phyloP scores from a whole-genome alignment of 2,797 vertebrate genomes.

The Amazona finschi region DNA sequence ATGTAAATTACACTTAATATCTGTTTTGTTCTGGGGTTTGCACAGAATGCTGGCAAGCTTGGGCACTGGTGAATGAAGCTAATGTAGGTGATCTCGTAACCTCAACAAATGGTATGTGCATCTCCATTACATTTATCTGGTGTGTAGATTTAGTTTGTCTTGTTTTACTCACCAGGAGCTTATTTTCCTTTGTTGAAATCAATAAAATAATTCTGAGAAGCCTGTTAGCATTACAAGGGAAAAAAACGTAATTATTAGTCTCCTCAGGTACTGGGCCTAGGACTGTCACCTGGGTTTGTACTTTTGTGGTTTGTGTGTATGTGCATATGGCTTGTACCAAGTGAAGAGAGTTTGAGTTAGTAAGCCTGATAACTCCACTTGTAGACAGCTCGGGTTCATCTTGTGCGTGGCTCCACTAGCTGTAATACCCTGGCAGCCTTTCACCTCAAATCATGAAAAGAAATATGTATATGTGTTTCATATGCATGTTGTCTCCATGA shows the following conservation, averaged over 20 bases:
- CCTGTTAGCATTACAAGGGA: neutral
- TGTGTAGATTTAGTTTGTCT: neutral
- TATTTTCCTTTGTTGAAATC: neutral
- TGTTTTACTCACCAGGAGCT: neutral
- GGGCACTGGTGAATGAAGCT: constrained; percentile 72
- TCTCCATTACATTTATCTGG: neutral
- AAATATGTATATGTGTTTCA: neutral
- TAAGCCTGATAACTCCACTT: neutral
- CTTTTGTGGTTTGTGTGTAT: neutral
- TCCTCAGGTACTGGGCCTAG: neutral
- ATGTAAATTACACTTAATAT: neutral
- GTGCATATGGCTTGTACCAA: neutral
- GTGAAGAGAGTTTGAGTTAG: neutral
- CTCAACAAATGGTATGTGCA: constrained; percentile 62
- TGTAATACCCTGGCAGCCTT: neutral
- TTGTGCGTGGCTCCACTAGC: neutral
- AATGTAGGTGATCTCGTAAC: constrained; percentile 51
- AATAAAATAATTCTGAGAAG: neutral
- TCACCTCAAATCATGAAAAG: neutral
- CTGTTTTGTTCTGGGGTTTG: neutral
- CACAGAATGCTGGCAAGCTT: constrained; percentile 76
- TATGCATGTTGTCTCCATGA: fast-evolving
- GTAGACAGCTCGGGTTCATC: neutral
- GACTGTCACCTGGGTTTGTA: neutral
- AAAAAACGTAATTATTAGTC: neutral